Evolutionary conservation across 2,113 vertebrate genomes (phyloP).

Genomic region (Catharus minimus): DNA sequence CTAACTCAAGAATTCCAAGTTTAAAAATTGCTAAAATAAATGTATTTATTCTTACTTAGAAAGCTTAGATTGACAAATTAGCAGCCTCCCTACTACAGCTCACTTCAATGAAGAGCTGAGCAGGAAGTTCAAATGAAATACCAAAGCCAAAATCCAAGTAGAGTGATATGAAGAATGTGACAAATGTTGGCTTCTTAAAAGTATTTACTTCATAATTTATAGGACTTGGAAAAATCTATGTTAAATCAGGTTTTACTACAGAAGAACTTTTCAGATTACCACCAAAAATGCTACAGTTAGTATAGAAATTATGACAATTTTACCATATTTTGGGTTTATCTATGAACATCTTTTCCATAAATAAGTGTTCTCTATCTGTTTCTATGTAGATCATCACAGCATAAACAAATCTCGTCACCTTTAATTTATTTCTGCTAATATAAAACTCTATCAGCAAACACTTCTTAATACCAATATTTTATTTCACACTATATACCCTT

Average conservation of each 20-base stretch:
- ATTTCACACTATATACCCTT: neutral
- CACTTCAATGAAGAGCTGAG: neutral
- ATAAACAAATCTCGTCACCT: neutral
- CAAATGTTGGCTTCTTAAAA: neutral
- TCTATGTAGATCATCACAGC: neutral
- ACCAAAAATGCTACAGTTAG: neutral
- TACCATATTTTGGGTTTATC: neutral
- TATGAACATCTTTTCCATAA: neutral
- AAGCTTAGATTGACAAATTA: neutral
- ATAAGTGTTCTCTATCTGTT: neutral
- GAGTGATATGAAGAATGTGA: neutral
- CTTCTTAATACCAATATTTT: neutral
- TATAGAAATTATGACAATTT: neutral
- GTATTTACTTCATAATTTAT: neutral
- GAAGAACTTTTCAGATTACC: conserved; percentile 64
- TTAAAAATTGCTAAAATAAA: neutral
- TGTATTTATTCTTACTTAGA: neutral
- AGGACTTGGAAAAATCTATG: neutral
- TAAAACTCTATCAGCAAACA: conserved; percentile 4
- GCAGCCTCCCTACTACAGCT: neutral
- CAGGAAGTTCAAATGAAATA: neutral
- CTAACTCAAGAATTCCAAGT: neutral
- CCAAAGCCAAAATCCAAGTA: neutral
- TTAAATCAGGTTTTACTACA: neutral
- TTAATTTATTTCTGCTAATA: conserved; percentile 1